Evolutionary conservation across 2,888 invertebrate genomes (phyloP).

Genomic region (Ormyrus pomaceus): DNA sequence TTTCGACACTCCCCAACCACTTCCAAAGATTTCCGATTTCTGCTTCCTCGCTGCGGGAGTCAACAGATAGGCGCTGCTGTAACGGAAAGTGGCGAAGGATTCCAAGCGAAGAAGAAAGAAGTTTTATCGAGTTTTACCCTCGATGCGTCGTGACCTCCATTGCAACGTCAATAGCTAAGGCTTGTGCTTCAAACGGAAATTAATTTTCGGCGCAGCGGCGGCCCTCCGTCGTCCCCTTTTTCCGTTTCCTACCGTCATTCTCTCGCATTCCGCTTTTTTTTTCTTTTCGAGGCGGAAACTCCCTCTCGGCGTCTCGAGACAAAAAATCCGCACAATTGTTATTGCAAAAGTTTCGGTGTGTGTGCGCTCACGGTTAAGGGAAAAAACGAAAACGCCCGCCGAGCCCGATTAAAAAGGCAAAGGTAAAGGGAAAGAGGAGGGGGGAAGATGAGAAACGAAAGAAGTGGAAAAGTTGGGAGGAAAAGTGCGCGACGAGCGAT

Average conservation of each 20-base stretch:
- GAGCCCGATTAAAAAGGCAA: neutral
- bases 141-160: conserved; percentile 14
- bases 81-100: neutral
- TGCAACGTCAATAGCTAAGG: conserved; percentile 23
- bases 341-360: conserved; percentile 35
- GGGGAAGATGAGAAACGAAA: too few species aligned
- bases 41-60: too few species aligned
- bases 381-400: conserved; percentile 2
- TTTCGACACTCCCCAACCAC: too few species aligned
- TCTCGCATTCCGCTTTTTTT: neutral
- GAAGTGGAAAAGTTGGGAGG: neutral
- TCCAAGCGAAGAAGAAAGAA: conserved; percentile 2
- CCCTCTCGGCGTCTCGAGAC: neutral
- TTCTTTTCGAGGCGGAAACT: conserved; percentile 2
- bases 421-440: neutral
- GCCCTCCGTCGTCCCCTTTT: too few species aligned
- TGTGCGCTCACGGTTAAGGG: neutral
- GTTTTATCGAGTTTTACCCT: conserved; percentile 28
- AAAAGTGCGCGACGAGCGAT: conserved; percentile 4
- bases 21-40: too few species aligned
- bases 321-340: conserved; percentile 36
- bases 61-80: too few species aligned
- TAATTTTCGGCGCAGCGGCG: conserved; percentile 12
- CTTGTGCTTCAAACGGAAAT: conserved; percentile 30
- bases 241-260: too few species aligned